phyloP scores from a whole-genome alignment of 2,888 invertebrate species.

The Brachycybe producta region DNA sequence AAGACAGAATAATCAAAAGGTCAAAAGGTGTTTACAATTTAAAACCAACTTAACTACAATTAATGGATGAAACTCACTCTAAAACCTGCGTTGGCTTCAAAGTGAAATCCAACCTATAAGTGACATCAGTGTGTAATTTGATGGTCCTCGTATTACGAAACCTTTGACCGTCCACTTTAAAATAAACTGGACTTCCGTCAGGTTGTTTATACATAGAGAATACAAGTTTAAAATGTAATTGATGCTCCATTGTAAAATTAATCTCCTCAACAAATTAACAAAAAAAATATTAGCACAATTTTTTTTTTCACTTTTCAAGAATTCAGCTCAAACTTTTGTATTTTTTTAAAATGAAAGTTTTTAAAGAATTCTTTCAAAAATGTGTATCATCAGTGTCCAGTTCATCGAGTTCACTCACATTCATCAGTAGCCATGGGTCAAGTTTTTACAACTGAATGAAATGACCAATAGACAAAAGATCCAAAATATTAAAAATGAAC shows the following conservation, averaged over 20 bases:
- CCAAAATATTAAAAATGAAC: too few species aligned
- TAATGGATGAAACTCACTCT: constrained; percentile 36
- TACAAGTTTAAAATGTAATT: constrained; percentile 37
- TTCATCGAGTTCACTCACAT: too few species aligned
- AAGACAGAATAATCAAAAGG: too few species aligned
- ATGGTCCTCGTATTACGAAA: constrained; percentile 44
- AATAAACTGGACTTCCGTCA: constrained; percentile 40
- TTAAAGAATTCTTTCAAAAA: neutral
- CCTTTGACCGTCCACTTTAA: constrained; percentile 44
- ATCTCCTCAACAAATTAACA: neutral
- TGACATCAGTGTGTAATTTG: constrained; percentile 42
- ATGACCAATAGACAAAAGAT: too few species aligned
- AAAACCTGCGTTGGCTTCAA: constrained; percentile 43
- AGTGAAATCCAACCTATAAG: constrained; percentile 42
- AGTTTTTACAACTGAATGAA: too few species aligned
- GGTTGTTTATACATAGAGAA: constrained; percentile 41
- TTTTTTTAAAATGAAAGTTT: too few species aligned
- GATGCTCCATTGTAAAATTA: constrained; percentile 18
- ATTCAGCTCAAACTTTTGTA: neutral
- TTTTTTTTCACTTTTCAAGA: too few species aligned
- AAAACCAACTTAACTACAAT: neutral
- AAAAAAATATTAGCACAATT: neutral
- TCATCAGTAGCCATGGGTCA: too few species aligned
- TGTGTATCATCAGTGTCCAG: too few species aligned
- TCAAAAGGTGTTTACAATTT: too few species aligned